A percentile compares a stretch with the other conserved stretches of the same genome.
phyloP scores from a whole-genome alignment of 2,888 invertebrate species.

The Leptopterna dolabrata region DNA sequence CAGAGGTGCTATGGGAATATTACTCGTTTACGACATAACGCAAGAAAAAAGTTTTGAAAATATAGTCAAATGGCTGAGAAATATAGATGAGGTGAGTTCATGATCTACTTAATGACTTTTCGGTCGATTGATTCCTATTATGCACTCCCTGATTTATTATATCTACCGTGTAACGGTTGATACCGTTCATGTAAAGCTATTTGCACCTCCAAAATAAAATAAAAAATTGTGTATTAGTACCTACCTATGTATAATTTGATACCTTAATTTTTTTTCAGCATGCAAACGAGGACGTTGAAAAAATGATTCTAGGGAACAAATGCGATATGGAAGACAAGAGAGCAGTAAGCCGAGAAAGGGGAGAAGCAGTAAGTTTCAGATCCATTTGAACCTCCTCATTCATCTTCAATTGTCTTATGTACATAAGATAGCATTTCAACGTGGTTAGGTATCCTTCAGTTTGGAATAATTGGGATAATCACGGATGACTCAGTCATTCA shows the following conservation, averaged over 20 bases:
- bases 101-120: not conserved
- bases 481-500: too few relatives aligned
- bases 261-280: constrained; percentile 83
- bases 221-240: too few relatives aligned
- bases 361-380: constrained; percentile 82
- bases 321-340: constrained; percentile 97
- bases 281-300: constrained; percentile 98
- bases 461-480: not conserved
- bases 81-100: constrained; percentile 89
- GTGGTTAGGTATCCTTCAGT: not conserved
- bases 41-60: constrained; percentile 98
- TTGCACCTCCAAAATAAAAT: too few relatives aligned
- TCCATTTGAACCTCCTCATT: not conserved
- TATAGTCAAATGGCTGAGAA: constrained; percentile 97
- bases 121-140: not conserved
- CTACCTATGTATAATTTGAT: too few relatives aligned
- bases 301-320: constrained; percentile 98
- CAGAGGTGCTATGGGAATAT: constrained; percentile 98
- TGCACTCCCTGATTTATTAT: too few relatives aligned
- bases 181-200: too few relatives aligned
- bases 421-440: too few relatives aligned
- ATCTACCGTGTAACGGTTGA: too few relatives aligned
- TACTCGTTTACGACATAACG: constrained; percentile 97
- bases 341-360: constrained; percentile 90
- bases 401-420: too few relatives aligned